Base-by-base conservation (phyloP, 2,888 invertebrate genomes). In the Opisthograptis luteolata region DNA sequence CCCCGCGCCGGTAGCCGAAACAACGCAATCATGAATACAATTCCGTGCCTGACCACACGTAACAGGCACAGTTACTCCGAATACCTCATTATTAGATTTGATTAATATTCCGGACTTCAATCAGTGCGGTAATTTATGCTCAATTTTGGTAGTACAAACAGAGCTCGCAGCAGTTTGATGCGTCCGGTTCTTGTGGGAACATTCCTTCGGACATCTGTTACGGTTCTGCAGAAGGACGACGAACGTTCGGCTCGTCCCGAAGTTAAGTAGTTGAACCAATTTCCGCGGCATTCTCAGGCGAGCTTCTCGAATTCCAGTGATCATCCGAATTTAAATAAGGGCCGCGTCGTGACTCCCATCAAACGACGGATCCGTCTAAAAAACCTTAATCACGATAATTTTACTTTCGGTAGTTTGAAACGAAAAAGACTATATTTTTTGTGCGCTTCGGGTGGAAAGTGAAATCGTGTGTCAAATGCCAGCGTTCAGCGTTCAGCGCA, bases 401-500 rank as follows among this genome's bases (percentile, higher is more conserved):
- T 59, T 24, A 48, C 55, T 49, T 65, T 68, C 64, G 56, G 62
- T 58, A 62, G 60, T 57, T 58, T 41, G 41, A 46, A 49, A 30
- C 31, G 42, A 46, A 43, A 35, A 42, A 44, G 46, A 37, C 55
- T 62, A 64, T 55, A 50, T 57, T 51, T 54, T 64, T 65, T 61
- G 60, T 58, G 52, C 37, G 50, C 41, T 34, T 60, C 53, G 60
- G 66, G 69, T 60, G 59, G 70, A 72, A 69, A 73, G 78, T 74
- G 79, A 77, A 80, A 70, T 80, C 74, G 79, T 76, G 78, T 81
- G 81, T 79, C 80, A 77, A 80, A 82, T 70, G 77, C 66, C 70
- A 73, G 76, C 71, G 43, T 34, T 32, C 42, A 32, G 31, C 45
- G 44, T 36, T 31, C 31, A 42, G 67, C 66, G 76, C 76, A 76